phyloP scores from a whole-genome alignment of 2,888 invertebrate genomes.

The Meteorus cinctellus region DNA sequence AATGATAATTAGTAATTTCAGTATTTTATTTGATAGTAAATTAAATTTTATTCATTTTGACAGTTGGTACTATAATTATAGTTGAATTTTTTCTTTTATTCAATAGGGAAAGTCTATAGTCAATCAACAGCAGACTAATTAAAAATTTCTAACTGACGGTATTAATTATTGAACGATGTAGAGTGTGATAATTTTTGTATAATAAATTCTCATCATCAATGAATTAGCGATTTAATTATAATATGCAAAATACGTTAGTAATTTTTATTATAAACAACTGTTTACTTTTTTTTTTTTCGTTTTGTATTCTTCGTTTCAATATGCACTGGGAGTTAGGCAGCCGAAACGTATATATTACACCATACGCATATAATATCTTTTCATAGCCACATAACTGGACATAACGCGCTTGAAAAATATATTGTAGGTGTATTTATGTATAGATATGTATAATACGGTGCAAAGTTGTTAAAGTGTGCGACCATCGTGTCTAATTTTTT shows the following conservation, averaged over 20 bases:
- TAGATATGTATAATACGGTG: slow-evolving; percentile 24
- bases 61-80: slow-evolving; percentile 4
- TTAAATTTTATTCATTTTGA: neutral
- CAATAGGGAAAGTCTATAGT: neutral
- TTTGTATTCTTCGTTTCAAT: slow-evolving; percentile 6
- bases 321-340: slow-evolving; percentile 19
- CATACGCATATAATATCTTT: slow-evolving; percentile 4
- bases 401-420: slow-evolving; percentile 32
- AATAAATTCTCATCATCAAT: neutral
- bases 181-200: slow-evolving; percentile 2
- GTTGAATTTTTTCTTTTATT: neutral
- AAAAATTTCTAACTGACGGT: neutral
- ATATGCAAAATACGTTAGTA: neutral
- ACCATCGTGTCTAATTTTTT: slow-evolving; percentile 43
- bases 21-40: neutral
- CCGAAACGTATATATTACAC: slow-evolving; percentile 23
- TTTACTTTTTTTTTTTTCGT: too few relatives aligned
- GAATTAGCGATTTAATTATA: neutral
- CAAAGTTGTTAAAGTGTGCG: slow-evolving; percentile 47
- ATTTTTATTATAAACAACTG: too few relatives aligned
- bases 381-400: slow-evolving; percentile 31
- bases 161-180: slow-evolving; percentile 3
- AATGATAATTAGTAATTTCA: neutral
- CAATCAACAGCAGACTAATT: neutral
- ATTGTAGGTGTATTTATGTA: too few relatives aligned